These are phyloP conservation scores for Psophia crepitans DNA, from an alignment of 2,113 vertebrate species.

Conservation along the genomic window DNA sequence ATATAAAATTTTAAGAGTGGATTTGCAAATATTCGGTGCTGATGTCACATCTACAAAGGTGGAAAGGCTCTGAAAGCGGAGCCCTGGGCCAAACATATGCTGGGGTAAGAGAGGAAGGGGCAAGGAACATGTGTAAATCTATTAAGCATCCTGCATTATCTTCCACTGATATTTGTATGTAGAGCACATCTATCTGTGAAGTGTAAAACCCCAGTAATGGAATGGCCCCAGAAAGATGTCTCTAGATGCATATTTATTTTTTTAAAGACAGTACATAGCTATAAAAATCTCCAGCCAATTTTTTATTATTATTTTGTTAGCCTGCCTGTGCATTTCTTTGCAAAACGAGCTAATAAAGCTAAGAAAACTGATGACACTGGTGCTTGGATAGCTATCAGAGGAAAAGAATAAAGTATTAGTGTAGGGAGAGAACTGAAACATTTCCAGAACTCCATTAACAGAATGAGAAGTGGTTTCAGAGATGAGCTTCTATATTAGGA, in stretches of 20 bases:
- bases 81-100: neutral
- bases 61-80: neutral
- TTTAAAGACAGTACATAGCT: neutral
- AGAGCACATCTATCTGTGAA: neutral
- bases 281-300: conserved; percentile 22
- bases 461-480: conserved; percentile 61
- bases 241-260: conserved; percentile 19
- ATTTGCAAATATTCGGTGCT: neutral
- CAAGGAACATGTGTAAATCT: neutral
- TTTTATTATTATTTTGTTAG: conserved; percentile 44
- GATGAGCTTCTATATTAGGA: conserved; percentile 69
- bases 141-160: neutral
- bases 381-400: conserved; percentile 61
- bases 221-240: conserved; percentile 3
- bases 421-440: conserved; percentile 62
- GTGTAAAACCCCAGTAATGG: neutral
- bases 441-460: conserved; percentile 71
- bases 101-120: neutral
- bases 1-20: conserved; percentile 17
- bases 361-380: conserved; percentile 49
- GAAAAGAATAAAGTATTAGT: conserved; percentile 55
- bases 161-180: neutral
- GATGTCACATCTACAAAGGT: neutral
- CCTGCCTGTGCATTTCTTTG: conserved; percentile 36
- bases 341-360: conserved; percentile 56